Evolutionary conservation across 2,888 invertebrate genomes (phyloP).

Genomic region (Sclerodermus sp.): DNA sequence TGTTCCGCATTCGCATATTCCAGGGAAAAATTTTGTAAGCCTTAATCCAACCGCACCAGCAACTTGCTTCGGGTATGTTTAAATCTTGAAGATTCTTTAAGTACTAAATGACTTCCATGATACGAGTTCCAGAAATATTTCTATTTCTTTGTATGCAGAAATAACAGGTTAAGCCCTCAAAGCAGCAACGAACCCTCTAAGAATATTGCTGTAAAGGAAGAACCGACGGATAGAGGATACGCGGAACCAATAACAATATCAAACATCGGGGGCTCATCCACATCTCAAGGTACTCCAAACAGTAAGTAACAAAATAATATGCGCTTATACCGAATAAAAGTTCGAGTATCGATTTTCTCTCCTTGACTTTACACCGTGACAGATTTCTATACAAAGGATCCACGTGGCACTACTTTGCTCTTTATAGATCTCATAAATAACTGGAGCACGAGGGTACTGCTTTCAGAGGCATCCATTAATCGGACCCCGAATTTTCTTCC

Average conservation of each 20-base stretch:
- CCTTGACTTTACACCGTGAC: constrained; percentile 36
- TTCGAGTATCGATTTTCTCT: constrained; percentile 11
- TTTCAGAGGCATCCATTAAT: constrained; percentile 34
- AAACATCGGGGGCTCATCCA: constrained; percentile 30
- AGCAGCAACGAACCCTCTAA: constrained; percentile 31
- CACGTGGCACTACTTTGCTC: constrained; percentile 29
- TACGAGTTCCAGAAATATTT: no score
- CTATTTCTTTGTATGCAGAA: constrained; percentile 13
- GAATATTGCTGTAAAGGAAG: constrained; percentile 43
- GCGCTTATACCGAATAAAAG: background rate
- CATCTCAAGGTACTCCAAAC: constrained; percentile 32
- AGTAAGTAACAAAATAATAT: constrained; percentile 27
- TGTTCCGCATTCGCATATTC: constrained; percentile 26
- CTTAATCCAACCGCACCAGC: constrained; percentile 33
- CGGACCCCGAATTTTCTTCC: constrained; percentile 23
- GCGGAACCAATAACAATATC: constrained; percentile 36
- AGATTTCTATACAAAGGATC: constrained; percentile 41
- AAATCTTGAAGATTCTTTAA: background rate
- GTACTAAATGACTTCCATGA: no score
- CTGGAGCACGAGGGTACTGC: constrained; percentile 25
- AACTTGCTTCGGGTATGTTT: constrained; percentile 38
- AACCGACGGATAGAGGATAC: constrained; percentile 45
- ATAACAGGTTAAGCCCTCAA: constrained; percentile 27
- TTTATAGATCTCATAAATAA: constrained; percentile 38
- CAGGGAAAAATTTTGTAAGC: constrained; percentile 36